phyloP scores from a whole-genome alignment of 2,113 vertebrate species.

The Lichenostomus cassidix region DNA sequence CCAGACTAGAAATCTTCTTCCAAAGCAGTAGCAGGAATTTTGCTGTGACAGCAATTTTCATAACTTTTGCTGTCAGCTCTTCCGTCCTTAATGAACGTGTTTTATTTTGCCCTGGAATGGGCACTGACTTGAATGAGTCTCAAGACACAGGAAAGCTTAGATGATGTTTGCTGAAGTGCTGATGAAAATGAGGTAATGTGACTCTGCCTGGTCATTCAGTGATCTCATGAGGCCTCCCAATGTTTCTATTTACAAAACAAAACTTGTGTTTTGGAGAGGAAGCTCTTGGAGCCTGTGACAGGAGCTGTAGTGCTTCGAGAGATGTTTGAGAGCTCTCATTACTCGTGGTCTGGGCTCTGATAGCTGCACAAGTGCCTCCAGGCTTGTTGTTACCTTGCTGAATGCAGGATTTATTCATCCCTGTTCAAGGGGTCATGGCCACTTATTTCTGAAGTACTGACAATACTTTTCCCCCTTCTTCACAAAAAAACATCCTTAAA shows the following conservation, averaged over 20 bases:
- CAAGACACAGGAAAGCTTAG: neutral
- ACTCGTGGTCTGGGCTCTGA: neutral
- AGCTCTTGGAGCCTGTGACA: neutral
- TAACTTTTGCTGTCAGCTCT: slow-evolving; percentile 14
- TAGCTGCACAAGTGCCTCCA: neutral
- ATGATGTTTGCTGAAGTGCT: neutral
- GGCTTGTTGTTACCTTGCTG: neutral
- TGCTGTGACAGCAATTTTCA: neutral
- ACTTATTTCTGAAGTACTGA: neutral
- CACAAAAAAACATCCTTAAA: neutral
- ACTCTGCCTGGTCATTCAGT: neutral
- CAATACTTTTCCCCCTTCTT: neutral
- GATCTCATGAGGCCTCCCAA: neutral
- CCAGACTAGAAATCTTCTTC: slow-evolving; percentile 11
- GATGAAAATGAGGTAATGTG: neutral
- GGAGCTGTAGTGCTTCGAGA: neutral
- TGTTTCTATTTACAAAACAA: neutral
- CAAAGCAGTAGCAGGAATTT: neutral
- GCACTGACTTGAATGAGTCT: neutral
- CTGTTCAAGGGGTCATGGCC: neutral
- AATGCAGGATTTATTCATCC: neutral
- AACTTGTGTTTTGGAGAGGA: neutral
- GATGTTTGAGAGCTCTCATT: slow-evolving; percentile 17
- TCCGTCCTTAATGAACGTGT: neutral
- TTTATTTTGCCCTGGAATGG: neutral